A percentile compares a stretch with the other conserved stretches of the same genome.
Evolutionary conservation across 1,140 invertebrate species (phyloP).

Genomic region (Drosophila tristis): DNA sequence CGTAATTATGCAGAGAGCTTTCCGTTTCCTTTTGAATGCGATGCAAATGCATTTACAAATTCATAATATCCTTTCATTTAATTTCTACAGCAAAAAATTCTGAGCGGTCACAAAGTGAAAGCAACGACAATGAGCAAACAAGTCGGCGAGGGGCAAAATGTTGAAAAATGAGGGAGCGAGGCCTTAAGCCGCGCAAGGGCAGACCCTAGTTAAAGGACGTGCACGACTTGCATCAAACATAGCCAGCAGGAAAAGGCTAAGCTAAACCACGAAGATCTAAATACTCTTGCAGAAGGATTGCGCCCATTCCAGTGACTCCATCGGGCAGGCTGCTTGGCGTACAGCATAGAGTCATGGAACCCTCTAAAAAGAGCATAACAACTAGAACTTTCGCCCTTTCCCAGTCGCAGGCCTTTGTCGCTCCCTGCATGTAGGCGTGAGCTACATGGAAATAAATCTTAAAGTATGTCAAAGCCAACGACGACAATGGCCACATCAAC

Average conservation of each 20-base stretch:
- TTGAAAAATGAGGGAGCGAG: conserved; percentile 30
- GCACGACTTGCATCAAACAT: conserved; percentile 29
- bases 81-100: conserved; percentile 20
- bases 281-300: no score
- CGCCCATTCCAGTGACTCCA: no score
- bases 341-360: no score
- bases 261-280: no score
- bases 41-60: conserved; percentile 49
- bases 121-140: conserved; percentile 54
- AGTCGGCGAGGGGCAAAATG: conserved; percentile 15
- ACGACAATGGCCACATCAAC: conserved; percentile 30
- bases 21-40: conserved; percentile 11
- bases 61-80: conserved; percentile 53
- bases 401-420: conserved; percentile 31
- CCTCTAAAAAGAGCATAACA: no score
- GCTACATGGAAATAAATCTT: conserved; percentile 59
- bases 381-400: background rate
- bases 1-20: conserved; percentile 40
- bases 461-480: conserved; percentile 30
- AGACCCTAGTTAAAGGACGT: conserved; percentile 29
- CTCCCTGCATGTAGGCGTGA: background rate
- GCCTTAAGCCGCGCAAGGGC: background rate
- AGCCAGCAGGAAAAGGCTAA: conserved; percentile 1
- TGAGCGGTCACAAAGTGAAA: conserved; percentile 45
- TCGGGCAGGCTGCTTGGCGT: no score